Percentiles rank a stretch among this genome's conserved stretches.
Evolutionary conservation across 2,113 vertebrate species (phyloP).

Genomic region (Odocoileus virginianus): DNA sequence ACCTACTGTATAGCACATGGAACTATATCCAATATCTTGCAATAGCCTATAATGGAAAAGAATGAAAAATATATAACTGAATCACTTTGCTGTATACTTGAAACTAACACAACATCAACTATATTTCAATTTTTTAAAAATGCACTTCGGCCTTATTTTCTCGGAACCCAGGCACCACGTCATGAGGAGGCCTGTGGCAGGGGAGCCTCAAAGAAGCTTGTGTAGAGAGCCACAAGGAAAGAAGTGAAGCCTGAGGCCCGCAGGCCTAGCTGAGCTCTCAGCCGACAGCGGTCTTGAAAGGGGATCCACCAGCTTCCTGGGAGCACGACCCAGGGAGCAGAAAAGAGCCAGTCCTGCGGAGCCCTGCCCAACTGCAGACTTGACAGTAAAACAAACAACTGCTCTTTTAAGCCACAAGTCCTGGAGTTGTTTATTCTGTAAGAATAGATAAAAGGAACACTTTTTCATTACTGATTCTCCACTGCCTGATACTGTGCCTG

Average conservation of each 20-base stretch:
- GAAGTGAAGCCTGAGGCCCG: neutral
- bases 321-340: neutral
- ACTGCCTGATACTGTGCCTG: neutral
- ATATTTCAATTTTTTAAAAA: neutral
- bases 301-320: neutral
- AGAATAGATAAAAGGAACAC: neutral
- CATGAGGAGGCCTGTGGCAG: neutral
- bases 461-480: neutral
- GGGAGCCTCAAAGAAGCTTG: neutral
- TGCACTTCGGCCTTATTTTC: neutral
- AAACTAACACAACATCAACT: neutral
- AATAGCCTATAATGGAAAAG: neutral
- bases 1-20: neutral
- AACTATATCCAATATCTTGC: neutral
- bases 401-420: neutral
- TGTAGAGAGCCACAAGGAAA: neutral
- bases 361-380: neutral
- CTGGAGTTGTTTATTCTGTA: neutral
- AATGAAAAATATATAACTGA: neutral
- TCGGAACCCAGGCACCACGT: neutral
- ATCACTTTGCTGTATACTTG: neutral
- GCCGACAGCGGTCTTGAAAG: neutral
- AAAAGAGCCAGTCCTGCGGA: neutral
- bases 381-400: neutral
- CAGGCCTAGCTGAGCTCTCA: neutral